These are phyloP conservation scores for Archaeoteleia sp. DNA, from an alignment of 2,888 invertebrate genomes.

Conservation along the genomic window DNA sequence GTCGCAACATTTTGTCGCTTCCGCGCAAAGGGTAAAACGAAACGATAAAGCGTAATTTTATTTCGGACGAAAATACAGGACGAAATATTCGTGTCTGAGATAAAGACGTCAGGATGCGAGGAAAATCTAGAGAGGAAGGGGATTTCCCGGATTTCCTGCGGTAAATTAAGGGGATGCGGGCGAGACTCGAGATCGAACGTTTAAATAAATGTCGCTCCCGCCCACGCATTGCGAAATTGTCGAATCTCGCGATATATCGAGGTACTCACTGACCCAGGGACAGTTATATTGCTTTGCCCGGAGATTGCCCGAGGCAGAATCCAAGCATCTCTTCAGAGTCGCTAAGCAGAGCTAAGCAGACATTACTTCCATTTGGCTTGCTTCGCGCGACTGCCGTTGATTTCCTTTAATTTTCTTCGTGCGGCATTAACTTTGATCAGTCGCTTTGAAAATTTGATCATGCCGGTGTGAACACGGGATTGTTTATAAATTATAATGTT, in stretches of 20 bases:
- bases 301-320: slow-evolving; percentile 5
- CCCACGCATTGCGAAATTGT: neutral
- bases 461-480: slow-evolving; percentile 15
- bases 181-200: slow-evolving; percentile 16
- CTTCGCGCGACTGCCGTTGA: slow-evolving; percentile 38
- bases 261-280: slow-evolving; percentile 5
- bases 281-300: slow-evolving; percentile 15
- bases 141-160: slow-evolving; percentile 8
- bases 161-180: slow-evolving; percentile 16
- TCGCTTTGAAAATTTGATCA: slow-evolving; percentile 34
- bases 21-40: slow-evolving; percentile 1
- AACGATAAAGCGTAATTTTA: slow-evolving; percentile 22
- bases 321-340: slow-evolving; percentile 21
- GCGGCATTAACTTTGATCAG: slow-evolving; percentile 22
- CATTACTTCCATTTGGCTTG: slow-evolving; percentile 26
- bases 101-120: slow-evolving; percentile 20
- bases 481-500: slow-evolving; percentile 16
- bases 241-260: slow-evolving; percentile 5
- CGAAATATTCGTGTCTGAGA: slow-evolving; percentile 21
- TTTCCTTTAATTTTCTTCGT: slow-evolving; percentile 44
- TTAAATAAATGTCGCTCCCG: slow-evolving; percentile 10
- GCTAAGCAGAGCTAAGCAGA: slow-evolving; percentile 27
- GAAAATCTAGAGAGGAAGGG: slow-evolving; percentile 4
- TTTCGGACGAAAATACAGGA: slow-evolving; percentile 32
- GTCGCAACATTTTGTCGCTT: slow-evolving; percentile 1